Evolutionary conservation across 2,888 invertebrate species (phyloP), one percentile per base, ranked within the genome.

Genomic region (Drosophila rellima): DNA sequence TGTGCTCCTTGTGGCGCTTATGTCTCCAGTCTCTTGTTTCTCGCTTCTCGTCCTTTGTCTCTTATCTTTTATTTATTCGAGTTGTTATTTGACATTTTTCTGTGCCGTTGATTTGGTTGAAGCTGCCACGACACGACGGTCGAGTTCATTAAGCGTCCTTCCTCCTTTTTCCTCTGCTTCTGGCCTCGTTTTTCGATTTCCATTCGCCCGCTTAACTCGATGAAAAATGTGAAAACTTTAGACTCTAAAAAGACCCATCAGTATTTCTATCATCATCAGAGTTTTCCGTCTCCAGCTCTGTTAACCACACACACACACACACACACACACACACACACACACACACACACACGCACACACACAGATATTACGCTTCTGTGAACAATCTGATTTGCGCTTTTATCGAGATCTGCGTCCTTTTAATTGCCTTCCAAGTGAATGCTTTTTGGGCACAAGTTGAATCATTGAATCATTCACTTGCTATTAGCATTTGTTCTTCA

Each of bases 51-150:
- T 15, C 42, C 26, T 26, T 50, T 64, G 51, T 48, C 67, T 79
- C 85, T 85, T 79, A 82, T 85, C 85, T 77, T 69, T 82, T 79
- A 76, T 79, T 86, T 78, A 78, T 80, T 83, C 72, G 72, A 70
- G 81, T 71, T 81, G 67, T 84, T 81, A 78, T 84, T 82, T 82
- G 75, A 73, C 84, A 84, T 81, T 84, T 82, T 84, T 81, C 82
- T 81, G 72, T 81, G 81, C 70, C 78, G 82, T 73, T 84, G 78
- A 81, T 71, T 83, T 64, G 66, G 15, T 42, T 44, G 40, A 6
- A 42, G 48, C 66, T 60, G 52, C 52, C 57, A 40, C 26, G 18
- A 50, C 40, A 44, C 26, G 33, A 33, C 33, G 33, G 33, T 17
- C 40, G 54, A 71, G 76, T 83, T 78, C 81, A 82, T 83, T 78